These are phyloP conservation scores for Sylvilagus bachmani DNA, from an alignment of 2,113 vertebrate genomes.

Conservation along the genomic window DNA sequence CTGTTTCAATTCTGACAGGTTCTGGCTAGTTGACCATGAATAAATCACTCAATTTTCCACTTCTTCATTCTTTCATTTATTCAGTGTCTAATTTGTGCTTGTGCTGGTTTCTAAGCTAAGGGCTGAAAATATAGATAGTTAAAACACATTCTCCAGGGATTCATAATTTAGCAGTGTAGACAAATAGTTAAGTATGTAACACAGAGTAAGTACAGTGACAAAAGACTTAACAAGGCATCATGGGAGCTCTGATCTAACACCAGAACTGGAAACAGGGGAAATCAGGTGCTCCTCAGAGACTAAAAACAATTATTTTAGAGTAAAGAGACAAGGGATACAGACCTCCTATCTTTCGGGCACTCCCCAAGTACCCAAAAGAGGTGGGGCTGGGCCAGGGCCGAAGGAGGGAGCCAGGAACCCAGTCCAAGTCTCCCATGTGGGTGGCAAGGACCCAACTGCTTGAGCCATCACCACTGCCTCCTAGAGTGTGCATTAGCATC, in stretches of 20 bases:
- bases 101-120: slow-evolving; percentile 29
- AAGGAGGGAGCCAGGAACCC: no score
- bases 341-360: no score
- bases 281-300: background rate
- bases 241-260: background rate
- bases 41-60: background rate
- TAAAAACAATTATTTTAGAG: no score
- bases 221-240: background rate
- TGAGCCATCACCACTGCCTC: no score
- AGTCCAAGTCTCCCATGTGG: no score
- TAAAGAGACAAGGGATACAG: no score
- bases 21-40: background rate
- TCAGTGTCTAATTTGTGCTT: background rate
- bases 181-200: background rate
- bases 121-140: slow-evolving; percentile 38
- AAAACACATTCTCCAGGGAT: slow-evolving; percentile 5
- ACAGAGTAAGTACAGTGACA: background rate
- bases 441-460: no score
- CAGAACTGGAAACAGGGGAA: background rate
- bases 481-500: no score
- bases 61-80: background rate
- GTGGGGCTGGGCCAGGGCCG: no score
- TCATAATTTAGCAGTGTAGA: background rate
- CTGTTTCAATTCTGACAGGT: background rate
- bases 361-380: no score